Base-by-base conservation (phyloP, 2,797 vertebrate genomes). In the Periparus ater region DNA sequence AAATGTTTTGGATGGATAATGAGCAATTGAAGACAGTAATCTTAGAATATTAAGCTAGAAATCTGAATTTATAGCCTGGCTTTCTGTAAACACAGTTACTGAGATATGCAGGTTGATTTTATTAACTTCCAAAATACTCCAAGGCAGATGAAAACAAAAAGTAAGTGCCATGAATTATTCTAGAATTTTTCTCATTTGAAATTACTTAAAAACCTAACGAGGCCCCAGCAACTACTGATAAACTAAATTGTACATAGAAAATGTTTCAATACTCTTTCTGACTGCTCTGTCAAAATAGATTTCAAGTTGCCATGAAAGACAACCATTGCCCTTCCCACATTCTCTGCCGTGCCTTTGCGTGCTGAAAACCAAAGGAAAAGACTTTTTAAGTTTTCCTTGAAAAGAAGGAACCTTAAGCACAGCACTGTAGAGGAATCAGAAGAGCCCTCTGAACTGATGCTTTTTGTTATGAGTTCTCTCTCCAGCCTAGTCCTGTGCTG, bases 51-150 rank as follows among this genome's bases (percentile, higher is more conserved):
- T 78, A 94, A 88, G 32, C 34, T 47, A 62, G 63, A 93, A 91
- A 89, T 73, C 23, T 77, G 85, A 88, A 78, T 90, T 92, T 92
- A 86, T 47, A 89, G 51, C 42, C 57, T 70, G 60, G 26, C 23
- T 80, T 86, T 94, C 78, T 80, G 58, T 92, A 94, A 96, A 92
- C 71, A 74, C 72, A 93, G 55, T 92, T 95, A 96, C 66, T 67
- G 76, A 93, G 77, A 78, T 67, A 70, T 68, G 73, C 68, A 86
- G 75, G 83, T 91, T 93, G 73, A 67, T 96, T 95, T 89, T 91
- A 85, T 86, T 94, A 86, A 73, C 71, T 89, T 92, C 50, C 71
- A 79, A 67, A 73, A 93, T 80, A 27, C 26, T 82, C 51, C 44
- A 76, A 70, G 29, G 40, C 55, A 88, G 53, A 86, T 30, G n/a